Evolutionary conservation across 2,113 vertebrate genomes (phyloP).

Genomic region (Pluvianellus socialis): DNA sequence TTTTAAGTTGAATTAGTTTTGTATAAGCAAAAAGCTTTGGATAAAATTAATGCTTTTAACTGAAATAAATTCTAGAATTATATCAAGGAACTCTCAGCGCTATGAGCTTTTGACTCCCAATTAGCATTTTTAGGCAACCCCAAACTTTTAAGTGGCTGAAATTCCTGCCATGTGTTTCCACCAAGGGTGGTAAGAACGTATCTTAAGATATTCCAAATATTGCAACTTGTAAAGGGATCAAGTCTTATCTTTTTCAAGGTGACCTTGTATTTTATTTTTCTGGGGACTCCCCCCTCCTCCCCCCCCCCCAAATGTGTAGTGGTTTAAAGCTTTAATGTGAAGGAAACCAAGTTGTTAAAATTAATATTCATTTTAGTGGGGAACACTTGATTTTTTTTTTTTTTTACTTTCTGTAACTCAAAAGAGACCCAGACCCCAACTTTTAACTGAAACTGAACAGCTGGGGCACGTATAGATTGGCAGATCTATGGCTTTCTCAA

Average conservation of each 20-base stretch:
- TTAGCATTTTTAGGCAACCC: neutral
- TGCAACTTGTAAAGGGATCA: neutral
- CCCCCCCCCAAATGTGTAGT: neutral
- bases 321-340: neutral
- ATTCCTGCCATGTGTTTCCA: neutral
- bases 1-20: neutral
- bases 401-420: neutral
- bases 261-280: neutral
- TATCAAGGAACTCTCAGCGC: neutral
- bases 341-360: neutral
- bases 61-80: neutral
- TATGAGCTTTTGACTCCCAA: neutral
- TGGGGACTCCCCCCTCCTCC: neutral
- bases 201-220: neutral
- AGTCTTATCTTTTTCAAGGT: neutral
- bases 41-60: neutral
- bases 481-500: neutral
- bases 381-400: too few species aligned
- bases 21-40: neutral
- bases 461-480: neutral
- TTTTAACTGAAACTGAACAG: neutral
- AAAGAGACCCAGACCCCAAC: neutral
- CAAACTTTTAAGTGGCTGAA: neutral
- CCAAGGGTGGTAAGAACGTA: rapidly evolving
- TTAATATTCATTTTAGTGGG: neutral